These are phyloP conservation scores for Candoia aspera DNA, from an alignment of 2,113 vertebrate genomes.

Conservation along the genomic window DNA sequence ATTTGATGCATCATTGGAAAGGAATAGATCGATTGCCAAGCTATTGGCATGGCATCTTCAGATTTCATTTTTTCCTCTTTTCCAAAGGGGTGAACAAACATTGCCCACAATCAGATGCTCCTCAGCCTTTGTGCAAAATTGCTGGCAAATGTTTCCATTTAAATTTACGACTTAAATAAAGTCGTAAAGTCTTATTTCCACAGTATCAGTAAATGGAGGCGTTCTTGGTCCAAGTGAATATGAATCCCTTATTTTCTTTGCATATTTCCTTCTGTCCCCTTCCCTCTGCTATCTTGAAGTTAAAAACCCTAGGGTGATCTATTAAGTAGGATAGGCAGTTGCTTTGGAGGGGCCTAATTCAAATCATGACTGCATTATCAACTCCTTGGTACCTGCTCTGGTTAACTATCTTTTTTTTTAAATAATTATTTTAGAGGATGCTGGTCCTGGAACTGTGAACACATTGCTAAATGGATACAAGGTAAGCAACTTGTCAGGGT, in stretches of 20 bases:
- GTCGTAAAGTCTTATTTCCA: background rate
- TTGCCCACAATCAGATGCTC: background rate
- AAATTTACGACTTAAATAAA: background rate
- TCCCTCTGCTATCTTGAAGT: background rate
- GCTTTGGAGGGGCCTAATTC: background rate
- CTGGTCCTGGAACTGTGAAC: constrained; percentile 50
- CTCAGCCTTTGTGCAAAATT: background rate
- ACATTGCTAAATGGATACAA: constrained; percentile 75
- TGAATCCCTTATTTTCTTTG: background rate
- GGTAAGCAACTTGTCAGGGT: constrained; percentile 36
- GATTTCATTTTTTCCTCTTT: background rate
- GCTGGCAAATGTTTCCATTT: background rate
- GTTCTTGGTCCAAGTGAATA: background rate
- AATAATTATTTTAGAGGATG: constrained; percentile 66
- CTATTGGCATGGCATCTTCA: too few relatives aligned
- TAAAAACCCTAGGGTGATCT: background rate
- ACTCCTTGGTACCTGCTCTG: background rate
- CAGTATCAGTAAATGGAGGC: background rate
- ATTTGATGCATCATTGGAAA: background rate
- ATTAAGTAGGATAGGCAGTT: background rate
- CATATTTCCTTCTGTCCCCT: background rate
- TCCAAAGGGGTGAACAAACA: background rate
- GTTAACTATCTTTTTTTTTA: background rate
- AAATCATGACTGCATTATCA: too few relatives aligned
- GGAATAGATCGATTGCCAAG: too few relatives aligned